These are phyloP conservation scores for Podabrus alpinus DNA, from an alignment of 2,888 invertebrate species.

Conservation along the genomic window DNA sequence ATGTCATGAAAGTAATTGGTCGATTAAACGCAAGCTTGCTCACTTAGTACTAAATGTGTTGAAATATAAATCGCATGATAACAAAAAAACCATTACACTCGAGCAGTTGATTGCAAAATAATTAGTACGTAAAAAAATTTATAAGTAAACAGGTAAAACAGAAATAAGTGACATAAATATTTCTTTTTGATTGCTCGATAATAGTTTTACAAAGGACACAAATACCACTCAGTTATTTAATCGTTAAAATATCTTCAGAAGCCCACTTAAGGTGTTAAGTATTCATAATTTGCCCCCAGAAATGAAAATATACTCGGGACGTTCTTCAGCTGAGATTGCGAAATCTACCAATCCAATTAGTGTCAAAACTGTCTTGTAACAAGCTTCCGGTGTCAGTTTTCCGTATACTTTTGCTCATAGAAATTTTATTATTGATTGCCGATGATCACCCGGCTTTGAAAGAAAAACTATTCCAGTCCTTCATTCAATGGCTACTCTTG, in stretches of 20 bases:
- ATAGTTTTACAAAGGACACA: not conserved
- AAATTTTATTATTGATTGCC: not conserved
- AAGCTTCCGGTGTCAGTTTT: not conserved
- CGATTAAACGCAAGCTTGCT: constrained; percentile 8
- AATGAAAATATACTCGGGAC: not conserved
- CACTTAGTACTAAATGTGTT: constrained; percentile 2
- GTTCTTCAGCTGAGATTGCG: not conserved
- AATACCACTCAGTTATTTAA: not conserved
- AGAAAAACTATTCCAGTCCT: not conserved
- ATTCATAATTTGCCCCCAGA: not conserved
- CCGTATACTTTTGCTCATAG: not conserved
- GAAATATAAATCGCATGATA: constrained; percentile 7
- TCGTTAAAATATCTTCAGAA: not conserved
- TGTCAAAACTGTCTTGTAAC: not conserved
- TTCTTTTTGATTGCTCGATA: not conserved
- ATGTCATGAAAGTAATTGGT: constrained; percentile 11
- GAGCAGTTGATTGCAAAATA: not conserved
- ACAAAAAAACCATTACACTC: not conserved
- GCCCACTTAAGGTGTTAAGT: not conserved
- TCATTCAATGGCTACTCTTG: not conserved
- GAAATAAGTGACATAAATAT: not conserved
- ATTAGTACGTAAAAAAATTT: not conserved
- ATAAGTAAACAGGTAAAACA: not conserved
- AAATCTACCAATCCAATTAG: not conserved
- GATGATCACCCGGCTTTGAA: not conserved